These are phyloP conservation scores for Carollia perspicillata DNA, from an alignment of 2,113 vertebrate genomes.

Conservation along the genomic window DNA sequence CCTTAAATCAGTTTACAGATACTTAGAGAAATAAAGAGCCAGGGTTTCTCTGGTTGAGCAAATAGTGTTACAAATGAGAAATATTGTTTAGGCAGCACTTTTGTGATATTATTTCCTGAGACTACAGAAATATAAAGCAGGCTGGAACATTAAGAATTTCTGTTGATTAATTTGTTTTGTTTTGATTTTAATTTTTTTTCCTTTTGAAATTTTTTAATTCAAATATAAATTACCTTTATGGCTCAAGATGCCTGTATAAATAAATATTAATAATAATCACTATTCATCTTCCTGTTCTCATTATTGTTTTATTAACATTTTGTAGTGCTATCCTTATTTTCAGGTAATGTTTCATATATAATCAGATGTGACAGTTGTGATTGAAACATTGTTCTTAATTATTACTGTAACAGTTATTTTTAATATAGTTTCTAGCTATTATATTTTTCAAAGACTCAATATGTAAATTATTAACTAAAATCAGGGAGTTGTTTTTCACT, in stretches of 20 bases:
- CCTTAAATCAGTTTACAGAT: neutral
- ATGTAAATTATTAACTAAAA: slow-evolving; percentile 58
- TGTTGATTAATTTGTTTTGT: neutral
- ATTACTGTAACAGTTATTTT: neutral
- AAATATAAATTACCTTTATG: neutral
- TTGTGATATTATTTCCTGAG: neutral
- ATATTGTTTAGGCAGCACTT: neutral
- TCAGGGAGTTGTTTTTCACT: slow-evolving; percentile 32
- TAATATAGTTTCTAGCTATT: neutral
- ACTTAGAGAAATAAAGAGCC: neutral
- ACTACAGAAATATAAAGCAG: neutral
- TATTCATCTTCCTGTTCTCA: neutral
- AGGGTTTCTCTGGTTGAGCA: neutral
- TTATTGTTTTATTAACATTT: neutral
- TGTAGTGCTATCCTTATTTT: neutral
- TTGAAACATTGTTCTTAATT: neutral
- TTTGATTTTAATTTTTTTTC: neutral
- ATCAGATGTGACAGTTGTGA: neutral
- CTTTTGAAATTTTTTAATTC: neutral
- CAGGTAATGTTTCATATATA: neutral
- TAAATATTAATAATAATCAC: neutral
- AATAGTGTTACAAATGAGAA: neutral
- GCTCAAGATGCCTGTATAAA: neutral
- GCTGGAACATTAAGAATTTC: neutral
- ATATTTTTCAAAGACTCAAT: neutral